A percentile compares a stretch with the other conserved stretches of the same genome.
Evolutionary conservation across 1,140 invertebrate species (phyloP).

Genomic region (Diachasma alloeum): DNA sequence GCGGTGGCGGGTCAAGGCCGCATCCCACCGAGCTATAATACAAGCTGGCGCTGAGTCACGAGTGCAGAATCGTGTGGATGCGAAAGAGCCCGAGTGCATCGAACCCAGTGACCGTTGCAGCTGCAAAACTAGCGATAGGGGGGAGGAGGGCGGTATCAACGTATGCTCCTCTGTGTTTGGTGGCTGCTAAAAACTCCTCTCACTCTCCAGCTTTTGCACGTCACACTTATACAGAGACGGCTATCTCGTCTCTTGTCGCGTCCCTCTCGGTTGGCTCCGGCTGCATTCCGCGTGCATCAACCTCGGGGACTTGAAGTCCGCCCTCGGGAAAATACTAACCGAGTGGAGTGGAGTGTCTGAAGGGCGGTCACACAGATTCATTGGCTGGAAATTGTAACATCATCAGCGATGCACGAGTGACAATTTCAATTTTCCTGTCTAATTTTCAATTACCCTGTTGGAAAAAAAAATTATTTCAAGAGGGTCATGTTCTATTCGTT

Average conservation of each 20-base stretch:
- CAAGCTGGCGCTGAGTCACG: conserved; percentile 50
- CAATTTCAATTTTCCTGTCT: no score
- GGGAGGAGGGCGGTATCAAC: no score
- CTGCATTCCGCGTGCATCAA: conserved; percentile 58
- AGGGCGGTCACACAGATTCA: no score
- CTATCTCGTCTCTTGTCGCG: background rate
- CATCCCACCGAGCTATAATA: conserved; percentile 27
- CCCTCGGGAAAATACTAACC: conserved; percentile 48
- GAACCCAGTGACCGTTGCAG: conserved; percentile 64
- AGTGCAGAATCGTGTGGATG: conserved; percentile 44
- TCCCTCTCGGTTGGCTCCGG: conserved; percentile 41
- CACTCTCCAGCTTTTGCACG: no score
- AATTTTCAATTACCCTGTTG: no score
- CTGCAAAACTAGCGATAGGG: conserved; percentile 38
- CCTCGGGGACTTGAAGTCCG: conserved; percentile 37
- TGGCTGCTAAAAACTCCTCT: no score
- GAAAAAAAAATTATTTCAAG: no score
- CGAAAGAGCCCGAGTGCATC: conserved; percentile 54
- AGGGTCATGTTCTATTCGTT: no score
- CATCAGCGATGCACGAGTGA: no score
- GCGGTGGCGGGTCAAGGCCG: conserved; percentile 61
- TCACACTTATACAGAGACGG: no score
- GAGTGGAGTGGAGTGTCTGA: background rate
- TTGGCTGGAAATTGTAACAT: no score
- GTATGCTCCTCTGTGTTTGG: no score